These are phyloP conservation scores for Lasius fuliginosus DNA, from an alignment of 2,888 invertebrate genomes.

Conservation along the genomic window DNA sequence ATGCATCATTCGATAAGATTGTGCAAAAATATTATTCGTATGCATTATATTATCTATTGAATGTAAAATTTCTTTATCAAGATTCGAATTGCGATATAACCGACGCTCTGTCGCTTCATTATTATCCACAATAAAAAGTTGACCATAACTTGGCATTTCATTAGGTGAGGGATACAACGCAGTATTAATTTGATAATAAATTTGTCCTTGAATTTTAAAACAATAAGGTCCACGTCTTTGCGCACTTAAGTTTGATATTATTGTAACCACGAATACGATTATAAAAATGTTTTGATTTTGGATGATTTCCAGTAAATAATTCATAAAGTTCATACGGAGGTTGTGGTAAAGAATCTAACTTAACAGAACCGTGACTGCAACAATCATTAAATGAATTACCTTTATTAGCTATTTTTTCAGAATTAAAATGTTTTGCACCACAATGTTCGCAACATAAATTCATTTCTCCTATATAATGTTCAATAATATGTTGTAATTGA, in stretches of 20 bases:
- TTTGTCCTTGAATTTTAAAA: no score
- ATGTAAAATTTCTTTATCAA: neutral
- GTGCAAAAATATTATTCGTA: conserved; percentile 2
- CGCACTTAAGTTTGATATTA: neutral
- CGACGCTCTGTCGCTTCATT: neutral
- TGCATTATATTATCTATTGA: neutral
- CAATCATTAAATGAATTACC: conserved; percentile 12
- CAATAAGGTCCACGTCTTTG: neutral
- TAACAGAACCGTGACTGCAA: neutral
- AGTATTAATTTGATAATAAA: no score
- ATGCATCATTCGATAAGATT: neutral
- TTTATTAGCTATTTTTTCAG: conserved; percentile 2
- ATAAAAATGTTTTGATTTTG: conserved; percentile 5
- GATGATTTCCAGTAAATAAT: neutral
- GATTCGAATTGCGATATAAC: neutral
- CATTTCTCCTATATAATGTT: neutral
- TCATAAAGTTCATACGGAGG: neutral
- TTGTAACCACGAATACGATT: conserved; percentile 10
- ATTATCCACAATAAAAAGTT: neutral
- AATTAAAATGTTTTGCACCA: neutral
- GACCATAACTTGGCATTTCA: conserved; percentile 1
- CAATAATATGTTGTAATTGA: neutral
- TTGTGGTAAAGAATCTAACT: conserved; percentile 6
- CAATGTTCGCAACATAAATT: neutral
- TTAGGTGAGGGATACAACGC: neutral